phyloP scores from a whole-genome alignment of 2,797 vertebrate genomes.

The Chaunax sp. region DNA sequence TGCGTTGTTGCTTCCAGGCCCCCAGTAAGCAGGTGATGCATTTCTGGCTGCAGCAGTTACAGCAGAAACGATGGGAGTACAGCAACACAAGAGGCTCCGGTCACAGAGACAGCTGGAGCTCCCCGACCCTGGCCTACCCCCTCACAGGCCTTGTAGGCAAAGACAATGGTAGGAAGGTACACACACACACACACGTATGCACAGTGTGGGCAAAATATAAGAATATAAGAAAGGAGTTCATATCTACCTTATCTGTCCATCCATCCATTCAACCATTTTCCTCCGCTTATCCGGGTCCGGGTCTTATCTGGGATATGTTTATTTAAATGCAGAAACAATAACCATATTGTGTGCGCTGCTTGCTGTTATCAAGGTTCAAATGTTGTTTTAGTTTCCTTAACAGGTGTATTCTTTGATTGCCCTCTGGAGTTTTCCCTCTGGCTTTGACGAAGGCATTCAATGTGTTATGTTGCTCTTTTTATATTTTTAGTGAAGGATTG shows the following conservation, averaged over 20 bases:
- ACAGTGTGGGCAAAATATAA: no score
- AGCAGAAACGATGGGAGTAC: constrained; percentile 98
- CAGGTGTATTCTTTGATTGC: no score
- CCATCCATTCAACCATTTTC: no score
- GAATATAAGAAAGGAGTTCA: no score
- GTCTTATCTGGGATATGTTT: constrained; percentile 4
- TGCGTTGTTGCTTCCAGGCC: constrained; percentile 81
- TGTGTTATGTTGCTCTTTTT: constrained; percentile 1
- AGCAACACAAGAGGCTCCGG: constrained; percentile 85
- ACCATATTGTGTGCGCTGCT: background rate
- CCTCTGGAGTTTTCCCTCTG: background rate
- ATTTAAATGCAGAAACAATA: background rate
- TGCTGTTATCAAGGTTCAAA: background rate
- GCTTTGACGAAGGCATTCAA: constrained; percentile 2
- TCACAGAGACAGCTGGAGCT: constrained; percentile 86
- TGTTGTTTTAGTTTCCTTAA: no score
- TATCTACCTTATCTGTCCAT: no score
- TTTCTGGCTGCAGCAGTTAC: constrained; percentile 96
- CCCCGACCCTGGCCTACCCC: constrained; percentile 79
- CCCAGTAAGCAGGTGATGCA: constrained; percentile 92
- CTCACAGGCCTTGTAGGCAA: constrained; percentile 92
- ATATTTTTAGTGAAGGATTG: constrained; percentile 4
- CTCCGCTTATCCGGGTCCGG: no score
- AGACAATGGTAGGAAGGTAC: constrained; percentile 85
- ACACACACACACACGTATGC: background rate